Evolutionary conservation across 1,140 invertebrate genomes (phyloP), one percentile per base, ranked within the genome.

Genomic region (Bombus waltoni): DNA sequence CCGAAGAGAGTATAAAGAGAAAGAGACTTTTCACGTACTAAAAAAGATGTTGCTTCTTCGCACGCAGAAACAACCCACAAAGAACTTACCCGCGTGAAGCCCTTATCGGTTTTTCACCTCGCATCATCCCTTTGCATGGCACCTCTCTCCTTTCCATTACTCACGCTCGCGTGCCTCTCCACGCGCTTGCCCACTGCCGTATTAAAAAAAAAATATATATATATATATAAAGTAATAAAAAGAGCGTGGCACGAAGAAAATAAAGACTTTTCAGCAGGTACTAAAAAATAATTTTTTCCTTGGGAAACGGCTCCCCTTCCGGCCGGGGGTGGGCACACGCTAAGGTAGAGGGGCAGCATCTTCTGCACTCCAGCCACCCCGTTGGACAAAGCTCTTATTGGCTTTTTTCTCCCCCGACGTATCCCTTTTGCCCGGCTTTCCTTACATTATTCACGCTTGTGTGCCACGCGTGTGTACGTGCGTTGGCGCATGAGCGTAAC

Each of bases 401-500:
- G 86, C 85, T 91, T 89, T 91, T 77, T 72, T 65, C 38, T 22
- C 75, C n/a, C 72, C 57, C 68, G 76, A 38, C 71, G 84, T 81
- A 72, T 76, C 78, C 83, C 76, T 79, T 77, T 86, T 78, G 79
- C 82, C 25, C 44, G 32, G 62, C 32, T 85, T 73, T 87, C 79
- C 84, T 90, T 90, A 87, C 89, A 90, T 89, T 92, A 90, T 89
- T 91, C 87, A 91, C 89, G 90, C 83, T 72, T 83, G 65, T 75
- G 83, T 77, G 68, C 76, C 83, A 72, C 74, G 68, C 22, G 66
- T 53, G 62, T 53, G 28, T 80, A 65, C 80, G 75, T 86, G 85
- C 75, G 80, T 77, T 59, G 38, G 73, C 40, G 81, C 88, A 87
- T 71, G 71, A 70, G 18, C 86, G 83, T 87, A 89, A 91, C 88